Conservation (phyloP, 2,797 vertebrate species). For the Diglossa cyanea region DNA sequence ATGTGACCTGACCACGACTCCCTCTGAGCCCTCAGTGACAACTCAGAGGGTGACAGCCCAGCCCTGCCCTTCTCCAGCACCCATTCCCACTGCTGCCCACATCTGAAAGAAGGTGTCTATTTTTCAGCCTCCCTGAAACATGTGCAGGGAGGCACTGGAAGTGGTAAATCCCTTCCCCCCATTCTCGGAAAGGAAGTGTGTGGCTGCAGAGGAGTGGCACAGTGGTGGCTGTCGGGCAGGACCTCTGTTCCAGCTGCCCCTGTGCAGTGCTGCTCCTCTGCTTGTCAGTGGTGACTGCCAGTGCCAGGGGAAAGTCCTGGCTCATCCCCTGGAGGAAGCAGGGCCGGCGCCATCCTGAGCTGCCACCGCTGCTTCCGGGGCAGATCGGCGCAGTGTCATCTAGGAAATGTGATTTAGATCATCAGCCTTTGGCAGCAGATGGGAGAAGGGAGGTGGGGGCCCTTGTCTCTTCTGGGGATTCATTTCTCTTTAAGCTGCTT, state of each 20-base stretch:
- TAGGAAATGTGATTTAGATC: slow-evolving; percentile 42
- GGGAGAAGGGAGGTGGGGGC: slow-evolving; percentile 23
- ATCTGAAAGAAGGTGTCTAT: rapidly evolving
- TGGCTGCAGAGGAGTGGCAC: background rate
- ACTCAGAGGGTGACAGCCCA: background rate
- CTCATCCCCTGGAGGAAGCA: background rate
- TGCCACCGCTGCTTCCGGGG: background rate
- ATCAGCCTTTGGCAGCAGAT: background rate
- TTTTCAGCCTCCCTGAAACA: background rate
- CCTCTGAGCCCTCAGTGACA: background rate
- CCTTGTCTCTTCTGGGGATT: background rate
- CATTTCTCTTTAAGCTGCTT: background rate
- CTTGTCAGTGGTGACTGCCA: rapidly evolving
- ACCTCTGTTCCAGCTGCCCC: background rate
- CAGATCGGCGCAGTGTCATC: background rate
- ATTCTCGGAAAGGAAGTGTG: background rate
- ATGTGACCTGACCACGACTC: background rate
- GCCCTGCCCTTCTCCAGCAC: background rate
- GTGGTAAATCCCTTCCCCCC: background rate
- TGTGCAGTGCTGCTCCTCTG: background rate
- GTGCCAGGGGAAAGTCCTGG: background rate
- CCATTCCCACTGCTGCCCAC: background rate
- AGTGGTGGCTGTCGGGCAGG: rapidly evolving
- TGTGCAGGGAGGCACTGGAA: background rate
- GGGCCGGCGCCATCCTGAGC: background rate